phyloP scores from a whole-genome alignment of 2,888 invertebrate genomes.

The Lithosia quadra region DNA sequence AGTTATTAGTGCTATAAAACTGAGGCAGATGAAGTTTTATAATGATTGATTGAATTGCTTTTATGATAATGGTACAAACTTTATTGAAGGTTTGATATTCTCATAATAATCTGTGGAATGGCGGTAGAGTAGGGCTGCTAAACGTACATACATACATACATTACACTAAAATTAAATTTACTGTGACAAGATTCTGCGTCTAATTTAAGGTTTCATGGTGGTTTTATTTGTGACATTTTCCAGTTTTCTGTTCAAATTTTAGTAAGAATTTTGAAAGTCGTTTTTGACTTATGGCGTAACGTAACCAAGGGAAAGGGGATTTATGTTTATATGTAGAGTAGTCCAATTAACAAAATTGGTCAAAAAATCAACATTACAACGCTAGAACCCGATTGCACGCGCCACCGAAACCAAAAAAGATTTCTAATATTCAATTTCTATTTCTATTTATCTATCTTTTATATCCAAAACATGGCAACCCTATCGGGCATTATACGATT shows the following conservation, averaged over 20 bases:
- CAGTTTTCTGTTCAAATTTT: too few relatives aligned
- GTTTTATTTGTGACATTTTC: too few relatives aligned
- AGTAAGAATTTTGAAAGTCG: too few relatives aligned
- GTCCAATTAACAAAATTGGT: too few relatives aligned
- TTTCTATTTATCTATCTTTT: not conserved
- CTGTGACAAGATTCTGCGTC: too few relatives aligned
- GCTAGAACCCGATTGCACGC: too few relatives aligned
- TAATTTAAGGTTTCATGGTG: too few relatives aligned
- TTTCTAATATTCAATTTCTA: not conserved
- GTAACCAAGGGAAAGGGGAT: too few relatives aligned
- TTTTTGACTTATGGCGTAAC: too few relatives aligned
- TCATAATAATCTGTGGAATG: not conserved
- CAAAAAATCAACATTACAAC: too few relatives aligned
- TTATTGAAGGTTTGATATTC: not conserved
- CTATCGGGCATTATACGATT: not conserved
- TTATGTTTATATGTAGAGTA: too few relatives aligned
- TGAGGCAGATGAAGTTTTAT: constrained; percentile 1
- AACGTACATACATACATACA: not conserved
- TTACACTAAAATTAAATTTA: too few relatives aligned
- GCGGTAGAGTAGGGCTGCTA: not conserved
- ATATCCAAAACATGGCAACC: not conserved
- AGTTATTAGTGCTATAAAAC: not conserved
- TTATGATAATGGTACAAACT: not conserved
- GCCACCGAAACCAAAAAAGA: not conserved
- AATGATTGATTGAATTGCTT: not conserved